Conservation (phyloP, 2,888 invertebrate genomes). For the Mythimna albipuncta region DNA sequence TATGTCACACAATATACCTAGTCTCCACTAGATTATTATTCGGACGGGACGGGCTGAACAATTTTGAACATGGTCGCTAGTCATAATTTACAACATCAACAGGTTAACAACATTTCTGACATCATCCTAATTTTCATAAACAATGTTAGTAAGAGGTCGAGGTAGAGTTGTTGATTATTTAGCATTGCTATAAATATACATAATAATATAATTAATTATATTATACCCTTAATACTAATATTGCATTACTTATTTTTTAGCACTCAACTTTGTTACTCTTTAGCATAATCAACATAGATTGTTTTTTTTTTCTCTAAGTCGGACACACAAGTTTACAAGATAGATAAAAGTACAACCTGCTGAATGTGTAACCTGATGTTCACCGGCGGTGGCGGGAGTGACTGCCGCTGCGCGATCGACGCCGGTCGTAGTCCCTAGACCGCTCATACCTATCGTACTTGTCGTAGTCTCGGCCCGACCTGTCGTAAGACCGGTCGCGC, state of each 20-base stretch:
- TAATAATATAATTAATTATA: slow-evolving; percentile 33
- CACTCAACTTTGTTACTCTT: slow-evolving; percentile 45
- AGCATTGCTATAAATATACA: slow-evolving; percentile 38
- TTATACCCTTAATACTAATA: slow-evolving; percentile 46
- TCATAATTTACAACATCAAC: neutral
- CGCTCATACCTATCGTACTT: slow-evolving; percentile 88
- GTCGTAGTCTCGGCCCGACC: slow-evolving; percentile 72
- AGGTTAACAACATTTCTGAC: slow-evolving; percentile 66
- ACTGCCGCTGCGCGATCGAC: slow-evolving; percentile 82
- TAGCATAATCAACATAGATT: slow-evolving; percentile 33
- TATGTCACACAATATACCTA: neutral
- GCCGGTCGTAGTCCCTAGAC: slow-evolving; percentile 83
- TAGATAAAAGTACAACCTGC: slow-evolving; percentile 85
- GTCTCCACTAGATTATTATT: neutral
- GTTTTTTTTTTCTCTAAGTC: slow-evolving; percentile 36
- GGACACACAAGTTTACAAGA: slow-evolving; percentile 53
- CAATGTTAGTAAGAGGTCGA: slow-evolving; percentile 50
- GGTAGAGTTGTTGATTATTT: slow-evolving; percentile 36
- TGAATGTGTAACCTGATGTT: slow-evolving; percentile 82
- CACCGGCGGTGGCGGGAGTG: slow-evolving; percentile 84
- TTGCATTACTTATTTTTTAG: slow-evolving; percentile 29
- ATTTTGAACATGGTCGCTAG: neutral
- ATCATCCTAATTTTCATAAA: slow-evolving; percentile 58
- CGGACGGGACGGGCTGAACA: slow-evolving; percentile 4
- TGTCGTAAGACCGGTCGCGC: slow-evolving; percentile 67